Evolutionary conservation across 2,797 vertebrate genomes (phyloP), one percentile per base, ranked within the genome.

Genomic region (Poeciliopsis gracilis): DNA sequence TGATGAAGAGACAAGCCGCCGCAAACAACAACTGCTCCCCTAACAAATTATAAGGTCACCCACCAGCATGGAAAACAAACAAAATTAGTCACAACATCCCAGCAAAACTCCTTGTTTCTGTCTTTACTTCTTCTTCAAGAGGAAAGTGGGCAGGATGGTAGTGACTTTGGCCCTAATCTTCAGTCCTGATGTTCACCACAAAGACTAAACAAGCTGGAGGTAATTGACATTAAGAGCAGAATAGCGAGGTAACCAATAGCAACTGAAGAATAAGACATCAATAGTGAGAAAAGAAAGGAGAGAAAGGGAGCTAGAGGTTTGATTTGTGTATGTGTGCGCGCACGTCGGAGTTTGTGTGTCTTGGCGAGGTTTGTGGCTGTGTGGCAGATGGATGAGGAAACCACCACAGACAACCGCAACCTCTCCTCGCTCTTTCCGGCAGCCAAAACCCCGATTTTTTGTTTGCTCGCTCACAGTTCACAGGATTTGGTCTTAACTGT

Each of bases 171-270:
- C 45, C 63, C 76, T 67, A 20, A 73, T 81, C 88, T 86, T 86
- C 49, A 61, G 83, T 89, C 78, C 70, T 20, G 46, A 61, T 57
- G 81, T 85, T 83, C 70, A 74, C 84, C 81, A 81, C 82, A 79
- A 83, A 89, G 66, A 76, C 92, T 80, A 93, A 94, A 94, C 91
- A 93, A 85, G 88, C 82, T 82, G 85, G 79, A 88, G 84, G 90
- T 92, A 92, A 95, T 85, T 90, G 91, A 90, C 87, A 91, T 93
- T 90, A 92, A 92, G 93, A 93, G 86, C 79, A 90, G 91, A 89
- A 87, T 43, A 82, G 85, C 88, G 87, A 91, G 94, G 95, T 96
- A 94, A 94, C 95, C 94, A 95, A 94, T 93, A 87, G 95, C 93
- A 96, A 95, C 95, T 84, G 82, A 81, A 87, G 90, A 92, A 89